A percentile compares a stretch with the other conserved stretches of the same genome.
These are phyloP conservation scores for Philopedon plagiatum DNA, from an alignment of 2,888 invertebrate genomes.

Conservation along the genomic window DNA sequence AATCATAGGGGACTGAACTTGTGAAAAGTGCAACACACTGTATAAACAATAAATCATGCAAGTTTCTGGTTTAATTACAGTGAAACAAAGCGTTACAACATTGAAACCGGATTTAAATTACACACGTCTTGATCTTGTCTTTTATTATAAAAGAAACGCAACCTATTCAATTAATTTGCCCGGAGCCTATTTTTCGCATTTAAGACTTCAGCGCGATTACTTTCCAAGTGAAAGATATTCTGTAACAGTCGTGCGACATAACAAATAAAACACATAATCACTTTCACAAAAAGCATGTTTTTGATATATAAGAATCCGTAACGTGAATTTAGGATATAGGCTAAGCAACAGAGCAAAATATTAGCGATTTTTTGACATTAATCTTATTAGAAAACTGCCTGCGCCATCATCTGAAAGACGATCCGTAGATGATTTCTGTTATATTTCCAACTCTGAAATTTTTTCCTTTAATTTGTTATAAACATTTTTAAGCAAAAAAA, in stretches of 20 bases:
- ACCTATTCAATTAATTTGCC: constrained; percentile 42
- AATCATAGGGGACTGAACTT: no score
- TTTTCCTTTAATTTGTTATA: no score
- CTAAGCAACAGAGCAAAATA: no score
- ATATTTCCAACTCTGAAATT: no score
- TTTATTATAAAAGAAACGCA: constrained; percentile 29
- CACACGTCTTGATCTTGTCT: constrained; percentile 29
- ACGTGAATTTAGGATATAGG: not conserved
- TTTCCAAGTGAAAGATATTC: constrained; percentile 52
- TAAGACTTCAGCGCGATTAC: constrained; percentile 40
- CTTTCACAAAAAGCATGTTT: constrained; percentile 43
- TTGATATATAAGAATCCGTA: constrained; percentile 17
- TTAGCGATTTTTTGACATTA: no score
- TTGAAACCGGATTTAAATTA: constrained; percentile 40
- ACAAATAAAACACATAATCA: constrained; percentile 47
- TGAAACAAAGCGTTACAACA: constrained; percentile 23
- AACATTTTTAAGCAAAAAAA: no score
- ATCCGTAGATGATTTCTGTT: no score
- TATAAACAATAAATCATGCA: not conserved
- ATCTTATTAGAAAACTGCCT: no score
- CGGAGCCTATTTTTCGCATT: constrained; percentile 39
- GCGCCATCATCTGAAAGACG: no score
- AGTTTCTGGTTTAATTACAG: constrained; percentile 8
- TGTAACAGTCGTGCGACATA: constrained; percentile 48
- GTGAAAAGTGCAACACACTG: not conserved